Evolutionary conservation across 1,140 invertebrate genomes (phyloP).

Genomic region (Drosophila pachea): DNA sequence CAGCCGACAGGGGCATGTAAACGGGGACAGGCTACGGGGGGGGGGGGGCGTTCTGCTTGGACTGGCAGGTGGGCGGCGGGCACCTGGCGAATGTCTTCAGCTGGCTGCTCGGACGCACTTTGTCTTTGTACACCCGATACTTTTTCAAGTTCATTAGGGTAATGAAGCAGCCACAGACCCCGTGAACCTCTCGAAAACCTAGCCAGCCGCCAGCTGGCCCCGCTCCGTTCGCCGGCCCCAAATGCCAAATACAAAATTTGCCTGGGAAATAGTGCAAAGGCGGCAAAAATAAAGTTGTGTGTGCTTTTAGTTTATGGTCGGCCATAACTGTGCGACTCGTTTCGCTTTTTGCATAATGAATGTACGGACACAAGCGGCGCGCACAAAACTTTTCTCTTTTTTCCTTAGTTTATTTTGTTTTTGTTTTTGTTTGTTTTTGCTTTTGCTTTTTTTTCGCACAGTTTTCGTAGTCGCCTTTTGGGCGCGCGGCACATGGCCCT

Average conservation of each 20-base stretch:
- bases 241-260: no score
- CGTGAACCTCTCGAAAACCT: slow-evolving; percentile 4
- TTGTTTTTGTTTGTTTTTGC: no score
- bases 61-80: slow-evolving; percentile 1
- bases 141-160: slow-evolving; percentile 77
- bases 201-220: neutral
- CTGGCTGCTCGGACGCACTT: slow-evolving; percentile 41
- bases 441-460: slow-evolving; percentile 5
- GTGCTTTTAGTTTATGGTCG: slow-evolving; percentile 56
- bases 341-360: slow-evolving; percentile 75
- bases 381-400: slow-evolving; percentile 47
- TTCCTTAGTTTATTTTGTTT: no score
- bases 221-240: no score
- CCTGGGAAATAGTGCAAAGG: slow-evolving; percentile 15
- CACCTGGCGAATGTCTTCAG: slow-evolving; percentile 70
- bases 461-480: slow-evolving; percentile 30
- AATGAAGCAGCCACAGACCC: slow-evolving; percentile 70
- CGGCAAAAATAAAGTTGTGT: slow-evolving; percentile 51
- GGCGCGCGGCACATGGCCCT: slow-evolving; percentile 46
- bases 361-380: slow-evolving; percentile 62
- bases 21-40: neutral
- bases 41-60: no score
- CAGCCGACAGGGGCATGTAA: neutral
- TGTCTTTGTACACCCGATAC: slow-evolving; percentile 72
- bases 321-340: slow-evolving; percentile 55